phyloP scores from a whole-genome alignment of 2,888 invertebrate genomes.

The Leuctra nigra region DNA sequence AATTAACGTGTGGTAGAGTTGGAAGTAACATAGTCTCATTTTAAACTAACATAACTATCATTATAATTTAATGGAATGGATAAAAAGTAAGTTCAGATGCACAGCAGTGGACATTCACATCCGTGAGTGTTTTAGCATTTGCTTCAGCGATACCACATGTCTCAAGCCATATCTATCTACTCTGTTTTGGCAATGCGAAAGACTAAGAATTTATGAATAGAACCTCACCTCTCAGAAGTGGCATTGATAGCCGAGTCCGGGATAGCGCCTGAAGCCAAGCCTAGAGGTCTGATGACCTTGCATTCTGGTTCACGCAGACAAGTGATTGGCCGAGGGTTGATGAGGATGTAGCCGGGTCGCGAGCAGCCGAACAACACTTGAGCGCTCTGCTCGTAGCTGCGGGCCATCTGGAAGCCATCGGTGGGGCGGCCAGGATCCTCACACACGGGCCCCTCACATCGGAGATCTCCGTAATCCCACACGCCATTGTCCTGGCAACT shows the following conservation, averaged over 20 bases:
- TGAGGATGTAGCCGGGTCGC: slow-evolving; percentile 86
- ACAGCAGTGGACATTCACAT: too few relatives aligned
- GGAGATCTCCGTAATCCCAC: slow-evolving; percentile 95
- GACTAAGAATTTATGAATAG: too few relatives aligned
- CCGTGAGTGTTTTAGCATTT: too few relatives aligned
- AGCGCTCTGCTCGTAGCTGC: slow-evolving; percentile 82
- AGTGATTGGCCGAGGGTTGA: slow-evolving; percentile 83
- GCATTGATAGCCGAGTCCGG: slow-evolving; percentile 94
- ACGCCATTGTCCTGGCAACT: slow-evolving; percentile 85
- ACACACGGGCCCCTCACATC: slow-evolving; percentile 95
- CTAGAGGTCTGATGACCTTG: slow-evolving; percentile 84
- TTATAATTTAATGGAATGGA: too few relatives aligned
- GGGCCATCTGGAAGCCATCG: slow-evolving; percentile 80
- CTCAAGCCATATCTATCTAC: too few relatives aligned
- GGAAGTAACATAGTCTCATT: too few relatives aligned
- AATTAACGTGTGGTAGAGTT: too few relatives aligned
- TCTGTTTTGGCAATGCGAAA: too few relatives aligned
- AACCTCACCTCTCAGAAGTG: slow-evolving; percentile 73
- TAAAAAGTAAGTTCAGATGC: too few relatives aligned
- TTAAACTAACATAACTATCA: too few relatives aligned
- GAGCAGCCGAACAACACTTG: slow-evolving; percentile 87
- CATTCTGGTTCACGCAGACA: slow-evolving; percentile 92
- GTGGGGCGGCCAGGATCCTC: slow-evolving; percentile 92
- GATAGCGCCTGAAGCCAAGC: slow-evolving; percentile 84
- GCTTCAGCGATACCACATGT: too few relatives aligned